A percentile compares a stretch with the other conserved stretches of the same genome.
Conservation (phyloP, 2,888 invertebrate species). For the Amphipyra berbera region DNA sequence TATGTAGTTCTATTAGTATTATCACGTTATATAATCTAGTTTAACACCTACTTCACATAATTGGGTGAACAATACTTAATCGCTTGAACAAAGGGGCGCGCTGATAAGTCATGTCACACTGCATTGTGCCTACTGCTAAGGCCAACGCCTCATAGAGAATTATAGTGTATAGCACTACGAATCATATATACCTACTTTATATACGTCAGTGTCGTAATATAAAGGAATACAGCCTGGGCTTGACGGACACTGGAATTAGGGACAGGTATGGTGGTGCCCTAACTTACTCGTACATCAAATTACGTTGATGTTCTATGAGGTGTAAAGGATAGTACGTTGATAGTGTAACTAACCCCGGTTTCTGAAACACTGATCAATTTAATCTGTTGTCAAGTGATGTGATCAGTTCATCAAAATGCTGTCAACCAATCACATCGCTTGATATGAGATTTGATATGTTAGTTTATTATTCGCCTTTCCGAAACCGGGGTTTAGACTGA, state of each 20-base stretch:
- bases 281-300: not conserved
- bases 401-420: too few species aligned
- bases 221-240: not conserved
- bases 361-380: too few species aligned
- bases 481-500: too few species aligned
- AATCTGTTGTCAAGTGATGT: too few species aligned
- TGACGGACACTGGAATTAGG: constrained; percentile 3
- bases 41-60: constrained; percentile 13
- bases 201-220: not conserved
- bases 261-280: not conserved
- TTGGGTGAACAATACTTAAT: constrained; percentile 17
- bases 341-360: too few species aligned
- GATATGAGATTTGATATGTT: too few species aligned
- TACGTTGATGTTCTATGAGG: not conserved
- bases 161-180: constrained; percentile 15
- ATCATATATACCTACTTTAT: not conserved
- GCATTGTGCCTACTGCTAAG: constrained; percentile 28
- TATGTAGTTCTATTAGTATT: too few species aligned
- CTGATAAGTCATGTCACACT: constrained; percentile 38
- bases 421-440: too few species aligned
- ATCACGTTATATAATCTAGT: not conserved
- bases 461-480: too few species aligned
- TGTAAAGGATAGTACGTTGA: too few species aligned
- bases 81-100: constrained; percentile 27
- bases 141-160: constrained; percentile 15